A percentile compares a stretch with the other conserved stretches of the same genome.
These are phyloP conservation scores for Ceratoteleas bidentatus DNA, from an alignment of 1,140 invertebrate species.

Conservation along the genomic window DNA sequence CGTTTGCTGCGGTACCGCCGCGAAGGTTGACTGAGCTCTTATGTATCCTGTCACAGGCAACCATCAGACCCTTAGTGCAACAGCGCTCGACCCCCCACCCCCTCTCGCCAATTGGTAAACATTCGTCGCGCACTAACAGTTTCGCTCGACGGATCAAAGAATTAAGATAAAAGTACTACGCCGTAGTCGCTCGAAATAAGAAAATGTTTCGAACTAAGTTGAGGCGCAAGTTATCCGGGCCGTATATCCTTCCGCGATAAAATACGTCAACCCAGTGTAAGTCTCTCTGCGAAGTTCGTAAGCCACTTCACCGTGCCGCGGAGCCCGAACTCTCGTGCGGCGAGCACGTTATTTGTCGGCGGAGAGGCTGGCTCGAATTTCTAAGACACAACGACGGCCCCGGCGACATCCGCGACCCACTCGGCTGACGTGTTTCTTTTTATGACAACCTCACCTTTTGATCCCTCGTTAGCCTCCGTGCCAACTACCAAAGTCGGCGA, in stretches of 20 bases:
- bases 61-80: too few species aligned
- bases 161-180: constrained; percentile 11
- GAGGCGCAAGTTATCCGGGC: constrained; percentile 27
- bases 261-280: constrained; percentile 56
- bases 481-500: constrained; percentile 16
- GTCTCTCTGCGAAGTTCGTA: constrained; percentile 61
- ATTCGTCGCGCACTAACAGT: constrained; percentile 2
- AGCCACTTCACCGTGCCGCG: constrained; percentile 51
- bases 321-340: constrained; percentile 35
- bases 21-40: too few species aligned
- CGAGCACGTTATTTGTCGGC: constrained; percentile 39
- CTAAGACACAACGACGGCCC: constrained; percentile 31
- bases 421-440: constrained; percentile 37
- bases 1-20: too few species aligned
- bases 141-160: constrained; percentile 18
- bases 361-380: constrained; percentile 35
- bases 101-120: constrained; percentile 3
- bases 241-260: constrained; percentile 55
- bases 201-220: constrained; percentile 40
- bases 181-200: constrained; percentile 22
- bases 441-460: constrained; percentile 41
- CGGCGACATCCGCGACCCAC: constrained; percentile 17
- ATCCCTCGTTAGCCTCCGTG: constrained; percentile 43
- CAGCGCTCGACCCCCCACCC: too few species aligned
- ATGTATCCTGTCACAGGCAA: too few species aligned